These are phyloP conservation scores for Allacma fusca DNA, from an alignment of 2,888 invertebrate species.

Conservation along the genomic window DNA sequence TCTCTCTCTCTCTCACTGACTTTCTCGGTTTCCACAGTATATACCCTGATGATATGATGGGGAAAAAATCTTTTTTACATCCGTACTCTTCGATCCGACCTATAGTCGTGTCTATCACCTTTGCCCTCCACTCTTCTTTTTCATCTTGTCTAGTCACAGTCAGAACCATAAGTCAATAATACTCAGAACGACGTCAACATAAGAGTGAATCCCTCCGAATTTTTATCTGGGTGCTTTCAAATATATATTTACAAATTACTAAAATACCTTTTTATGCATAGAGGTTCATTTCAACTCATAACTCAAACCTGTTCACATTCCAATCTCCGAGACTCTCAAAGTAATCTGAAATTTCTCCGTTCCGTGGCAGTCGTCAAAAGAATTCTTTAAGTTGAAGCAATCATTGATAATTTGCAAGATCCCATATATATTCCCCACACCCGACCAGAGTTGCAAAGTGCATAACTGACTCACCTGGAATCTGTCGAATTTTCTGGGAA, in stretches of 20 bases:
- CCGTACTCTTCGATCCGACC: constrained; percentile 40
- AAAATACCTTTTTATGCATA: constrained; percentile 4
- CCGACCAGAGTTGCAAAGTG: not conserved
- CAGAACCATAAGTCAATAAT: constrained; percentile 25
- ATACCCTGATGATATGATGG: constrained; percentile 26
- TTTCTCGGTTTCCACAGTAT: constrained; percentile 1
- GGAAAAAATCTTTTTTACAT: constrained; percentile 26
- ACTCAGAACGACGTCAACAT: not conserved
- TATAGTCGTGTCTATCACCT: constrained; percentile 55
- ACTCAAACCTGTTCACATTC: not conserved
- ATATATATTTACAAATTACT: constrained; percentile 3
- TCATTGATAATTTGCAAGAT: constrained; percentile 17
- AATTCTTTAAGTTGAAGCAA: not conserved
- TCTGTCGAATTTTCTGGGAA: not conserved
- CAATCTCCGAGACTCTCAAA: not conserved
- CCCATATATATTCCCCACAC: not conserved
- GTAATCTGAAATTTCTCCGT: not conserved
- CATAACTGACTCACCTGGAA: not conserved
- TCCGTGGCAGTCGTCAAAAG: not conserved
- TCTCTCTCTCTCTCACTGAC: not conserved
- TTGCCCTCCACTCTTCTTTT: constrained; percentile 46
- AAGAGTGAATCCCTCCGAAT: constrained; percentile 16
- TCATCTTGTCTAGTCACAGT: constrained; percentile 32
- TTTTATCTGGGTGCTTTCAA: constrained; percentile 12
- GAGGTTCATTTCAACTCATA: not conserved